Evolutionary conservation across 2,888 invertebrate species (phyloP), one percentile per base, ranked within the genome.

Genomic region (Myopa tessellatipennis): DNA sequence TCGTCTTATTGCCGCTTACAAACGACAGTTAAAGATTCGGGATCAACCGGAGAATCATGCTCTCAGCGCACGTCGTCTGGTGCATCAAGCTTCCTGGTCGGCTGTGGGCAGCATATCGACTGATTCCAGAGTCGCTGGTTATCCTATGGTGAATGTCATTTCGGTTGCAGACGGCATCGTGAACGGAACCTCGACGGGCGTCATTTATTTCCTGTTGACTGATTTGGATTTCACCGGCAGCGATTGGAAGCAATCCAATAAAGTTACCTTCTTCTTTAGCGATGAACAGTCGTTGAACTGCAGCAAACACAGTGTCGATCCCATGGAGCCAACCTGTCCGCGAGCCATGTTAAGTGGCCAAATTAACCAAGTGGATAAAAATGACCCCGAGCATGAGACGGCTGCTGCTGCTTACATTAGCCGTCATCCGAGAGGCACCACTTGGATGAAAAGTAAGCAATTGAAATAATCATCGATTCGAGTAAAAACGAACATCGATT

Each of bases 141-240:
- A 85, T 80, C 90, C 90, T 34, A 89, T 90, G 87, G 89, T 89
- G 3, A 90, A 89, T 81, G 84, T 90, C 7, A 85, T 89, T n/a
- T 86, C 90, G 1, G 83, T 88, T n/a, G 87, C 89, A 58, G 90
- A 90, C 75, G 87, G 85, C 60, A 55, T 16, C 61, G 82, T 81
- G 68, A 74, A 77, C 10, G 84, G 79, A 1, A 74, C 79, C 18
- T 89, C 90, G 0, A 88, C 89, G 7, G 90, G 90, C 16, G 77
- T 78, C 5, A 87, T 90, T 80, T 88, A 83, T 50, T 90, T 89
- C 72, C 77, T 89, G 77, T 82, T 90, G 40, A 89, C 88, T 4
- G 87, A 87, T 80, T 81, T 89, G 79, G 90, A 90, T 80, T 90
- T 88, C 79, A 89, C 90, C 12, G 89, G 88, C 0, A 84, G 83